phyloP scores from a whole-genome alignment of 2,888 invertebrate species.

The Cantharis lateralis region DNA sequence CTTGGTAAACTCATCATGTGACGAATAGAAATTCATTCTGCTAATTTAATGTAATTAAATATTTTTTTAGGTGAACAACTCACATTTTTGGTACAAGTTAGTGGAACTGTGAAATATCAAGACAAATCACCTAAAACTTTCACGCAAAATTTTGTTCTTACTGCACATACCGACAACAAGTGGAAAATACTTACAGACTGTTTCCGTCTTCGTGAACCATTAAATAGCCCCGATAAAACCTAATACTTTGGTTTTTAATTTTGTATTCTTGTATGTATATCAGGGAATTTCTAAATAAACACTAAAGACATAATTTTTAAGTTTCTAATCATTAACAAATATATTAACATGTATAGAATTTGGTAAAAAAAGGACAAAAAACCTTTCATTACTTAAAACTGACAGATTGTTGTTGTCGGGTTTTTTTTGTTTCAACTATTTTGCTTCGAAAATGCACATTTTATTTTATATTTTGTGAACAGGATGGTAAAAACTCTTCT shows the following conservation, averaged over 20 bases:
- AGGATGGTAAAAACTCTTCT: too few species aligned
- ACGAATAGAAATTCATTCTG: not conserved
- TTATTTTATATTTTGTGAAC: too few species aligned
- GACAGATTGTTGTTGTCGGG: too few species aligned
- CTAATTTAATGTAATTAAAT: not conserved
- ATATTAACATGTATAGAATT: too few species aligned
- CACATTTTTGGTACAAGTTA: slow-evolving; percentile 79
- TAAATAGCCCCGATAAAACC: slow-evolving; percentile 35
- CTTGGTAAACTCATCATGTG: not conserved
- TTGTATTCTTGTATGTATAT: not conserved
- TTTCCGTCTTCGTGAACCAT: slow-evolving; percentile 76
- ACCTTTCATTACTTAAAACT: too few species aligned
- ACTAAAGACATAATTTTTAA: not conserved
- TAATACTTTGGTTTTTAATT: slow-evolving; percentile 8
- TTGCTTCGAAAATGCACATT: too few species aligned
- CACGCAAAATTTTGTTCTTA: slow-evolving; percentile 85
- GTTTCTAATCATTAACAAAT: not conserved
- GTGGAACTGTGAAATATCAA: slow-evolving; percentile 79
- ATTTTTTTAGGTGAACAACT: not conserved
- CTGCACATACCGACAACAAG: slow-evolving; percentile 80
- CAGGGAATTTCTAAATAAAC: slow-evolving; percentile 12
- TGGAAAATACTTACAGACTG: slow-evolving; percentile 94
- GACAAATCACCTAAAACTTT: slow-evolving; percentile 68
- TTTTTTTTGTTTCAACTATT: too few species aligned
- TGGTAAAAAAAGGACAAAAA: too few species aligned